Evolutionary conservation across 2,797 vertebrate species (phyloP).

Genomic region (Gymnocypris eckloni): DNA sequence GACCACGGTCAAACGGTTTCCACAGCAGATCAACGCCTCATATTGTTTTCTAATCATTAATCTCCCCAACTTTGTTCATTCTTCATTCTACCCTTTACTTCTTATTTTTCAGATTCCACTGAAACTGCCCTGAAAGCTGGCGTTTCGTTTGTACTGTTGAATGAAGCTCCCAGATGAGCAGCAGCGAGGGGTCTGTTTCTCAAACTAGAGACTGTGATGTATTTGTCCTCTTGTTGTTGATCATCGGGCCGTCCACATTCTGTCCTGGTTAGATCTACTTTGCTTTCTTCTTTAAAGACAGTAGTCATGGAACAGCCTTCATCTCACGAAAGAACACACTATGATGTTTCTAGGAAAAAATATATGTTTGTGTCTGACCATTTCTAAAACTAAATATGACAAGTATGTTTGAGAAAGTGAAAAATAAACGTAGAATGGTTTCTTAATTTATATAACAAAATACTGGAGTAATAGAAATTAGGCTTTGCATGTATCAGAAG

Average conservation of each 20-base stretch:
- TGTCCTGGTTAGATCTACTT: slow-evolving; percentile 5
- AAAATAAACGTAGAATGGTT: background rate
- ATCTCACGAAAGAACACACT: background rate
- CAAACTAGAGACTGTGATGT: background rate
- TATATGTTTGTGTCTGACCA: background rate
- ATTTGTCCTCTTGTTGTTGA: slow-evolving; percentile 4
- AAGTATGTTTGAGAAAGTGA: background rate
- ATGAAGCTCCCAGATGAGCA: background rate
- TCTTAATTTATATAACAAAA: background rate
- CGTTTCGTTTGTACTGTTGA: background rate
- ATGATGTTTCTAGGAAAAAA: background rate
- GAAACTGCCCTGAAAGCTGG: background rate
- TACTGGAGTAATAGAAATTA: background rate
- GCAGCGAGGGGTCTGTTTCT: slow-evolving; percentile 18
- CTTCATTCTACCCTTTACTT: background rate
- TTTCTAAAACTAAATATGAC: background rate
- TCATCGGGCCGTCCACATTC: background rate
- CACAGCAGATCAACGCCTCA: background rate
- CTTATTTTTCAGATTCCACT: background rate
- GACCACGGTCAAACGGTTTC: background rate
- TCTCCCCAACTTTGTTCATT: background rate
- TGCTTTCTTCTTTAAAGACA: background rate
- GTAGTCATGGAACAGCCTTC: background rate
- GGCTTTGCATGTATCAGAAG: background rate
- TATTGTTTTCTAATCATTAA: background rate